phyloP scores from a whole-genome alignment of 2,888 invertebrate genomes.

The Nymphalis polychloros region DNA sequence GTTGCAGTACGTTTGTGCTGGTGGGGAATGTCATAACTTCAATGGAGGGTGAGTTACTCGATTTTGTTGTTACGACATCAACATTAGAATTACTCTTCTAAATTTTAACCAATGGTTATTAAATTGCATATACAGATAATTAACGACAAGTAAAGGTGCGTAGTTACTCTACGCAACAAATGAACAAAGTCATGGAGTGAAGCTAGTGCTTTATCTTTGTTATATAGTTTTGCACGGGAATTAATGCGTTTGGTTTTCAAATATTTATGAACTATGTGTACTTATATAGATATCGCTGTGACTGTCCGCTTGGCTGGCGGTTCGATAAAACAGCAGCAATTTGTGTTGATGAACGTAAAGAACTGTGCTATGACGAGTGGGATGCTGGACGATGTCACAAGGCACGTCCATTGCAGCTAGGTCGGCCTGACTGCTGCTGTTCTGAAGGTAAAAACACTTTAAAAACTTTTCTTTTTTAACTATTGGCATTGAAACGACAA shows the following conservation, averaged over 20 bases:
- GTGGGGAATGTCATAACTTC: slow-evolving; percentile 90
- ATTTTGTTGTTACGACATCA: background rate
- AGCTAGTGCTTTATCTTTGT: background rate
- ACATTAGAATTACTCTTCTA: no score
- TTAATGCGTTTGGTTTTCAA: no score
- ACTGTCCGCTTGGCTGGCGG: slow-evolving; percentile 88
- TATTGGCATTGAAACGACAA: no score
- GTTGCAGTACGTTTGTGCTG: slow-evolving; percentile 87
- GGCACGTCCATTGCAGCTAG: slow-evolving; percentile 66
- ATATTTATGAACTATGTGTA: background rate
- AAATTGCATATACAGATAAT: no score
- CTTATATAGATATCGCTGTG: slow-evolving; percentile 84
- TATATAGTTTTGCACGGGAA: background rate
- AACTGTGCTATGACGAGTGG: slow-evolving; percentile 86
- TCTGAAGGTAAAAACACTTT: slow-evolving; percentile 59
- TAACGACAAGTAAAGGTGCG: no score
- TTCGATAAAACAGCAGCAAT: slow-evolving; percentile 85
- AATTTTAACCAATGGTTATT: no score
- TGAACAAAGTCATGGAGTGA: no score
- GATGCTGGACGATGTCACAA: slow-evolving; percentile 65
- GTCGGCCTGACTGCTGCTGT: slow-evolving; percentile 70
- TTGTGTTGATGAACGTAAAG: slow-evolving; percentile 89
- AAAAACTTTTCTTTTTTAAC: no score
- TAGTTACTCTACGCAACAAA: no score
- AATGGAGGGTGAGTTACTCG: slow-evolving; percentile 83